Evolutionary conservation across 2,888 invertebrate genomes (phyloP).

Genomic region (Corbicula japonica): DNA sequence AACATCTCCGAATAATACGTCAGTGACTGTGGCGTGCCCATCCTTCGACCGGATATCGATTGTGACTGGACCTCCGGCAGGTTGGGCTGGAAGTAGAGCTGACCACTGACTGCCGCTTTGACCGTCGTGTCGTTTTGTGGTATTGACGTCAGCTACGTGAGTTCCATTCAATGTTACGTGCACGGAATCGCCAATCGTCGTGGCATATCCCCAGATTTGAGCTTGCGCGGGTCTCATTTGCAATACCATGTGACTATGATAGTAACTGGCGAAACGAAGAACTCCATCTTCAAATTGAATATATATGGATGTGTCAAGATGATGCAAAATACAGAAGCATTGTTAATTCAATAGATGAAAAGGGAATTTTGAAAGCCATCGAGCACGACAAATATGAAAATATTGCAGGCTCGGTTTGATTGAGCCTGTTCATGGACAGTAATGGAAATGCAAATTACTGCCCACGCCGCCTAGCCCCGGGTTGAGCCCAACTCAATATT

Average conservation of each 20-base stretch:
- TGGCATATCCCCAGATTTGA: constrained; percentile 74
- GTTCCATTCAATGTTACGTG: constrained; percentile 42
- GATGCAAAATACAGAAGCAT: no score
- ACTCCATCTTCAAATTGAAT: no score
- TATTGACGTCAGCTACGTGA: constrained; percentile 50
- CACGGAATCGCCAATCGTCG: constrained; percentile 58
- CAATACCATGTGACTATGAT: constrained; percentile 77
- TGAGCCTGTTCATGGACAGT: no score
- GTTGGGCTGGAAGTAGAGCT: constrained; percentile 6
- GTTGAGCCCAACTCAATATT: no score
- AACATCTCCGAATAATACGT: constrained; percentile 85
- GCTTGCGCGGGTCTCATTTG: constrained; percentile 73
- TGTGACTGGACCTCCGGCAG: constrained; percentile 22
- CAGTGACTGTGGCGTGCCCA: constrained; percentile 67
- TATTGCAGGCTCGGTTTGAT: no score
- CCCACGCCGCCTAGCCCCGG: no score
- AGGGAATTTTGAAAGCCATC: no score
- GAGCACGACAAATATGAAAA: no score
- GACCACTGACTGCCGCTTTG: constrained; percentile 1
- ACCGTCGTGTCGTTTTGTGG: neutral
- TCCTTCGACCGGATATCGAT: constrained; percentile 32
- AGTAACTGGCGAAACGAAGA: constrained; percentile 59
- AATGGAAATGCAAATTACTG: no score
- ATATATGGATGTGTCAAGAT: no score
- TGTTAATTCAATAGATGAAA: no score